These are phyloP conservation scores for Lycodopsis pacificus DNA, from an alignment of 2,797 vertebrate species.

Conservation along the genomic window DNA sequence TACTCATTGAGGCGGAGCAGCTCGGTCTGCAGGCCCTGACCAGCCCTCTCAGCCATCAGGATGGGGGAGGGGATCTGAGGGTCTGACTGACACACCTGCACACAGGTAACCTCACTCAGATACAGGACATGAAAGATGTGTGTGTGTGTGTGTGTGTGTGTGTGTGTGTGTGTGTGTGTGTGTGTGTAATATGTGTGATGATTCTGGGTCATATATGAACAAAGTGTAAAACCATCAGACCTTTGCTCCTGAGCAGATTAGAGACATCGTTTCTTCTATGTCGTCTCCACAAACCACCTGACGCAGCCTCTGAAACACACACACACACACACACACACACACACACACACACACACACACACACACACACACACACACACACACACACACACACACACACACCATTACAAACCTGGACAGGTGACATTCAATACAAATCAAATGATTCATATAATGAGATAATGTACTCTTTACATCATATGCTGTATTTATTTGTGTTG, in stretches of 20 bases:
- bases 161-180: background rate
- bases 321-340: slow-evolving; percentile 18
- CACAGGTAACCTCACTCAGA: slow-evolving; percentile 25
- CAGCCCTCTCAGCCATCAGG: slow-evolving; percentile 77
- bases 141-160: background rate
- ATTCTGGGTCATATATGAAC: background rate
- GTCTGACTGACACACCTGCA: slow-evolving; percentile 72
- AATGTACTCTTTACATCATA: too few relatives aligned
- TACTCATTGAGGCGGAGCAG: slow-evolving; percentile 83
- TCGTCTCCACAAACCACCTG: slow-evolving; percentile 76
- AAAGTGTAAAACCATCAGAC: slow-evolving; percentile 31
- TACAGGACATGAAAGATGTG: too few relatives aligned
- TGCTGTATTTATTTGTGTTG: background rate
- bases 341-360: slow-evolving; percentile 16
- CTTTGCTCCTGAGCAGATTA: slow-evolving; percentile 84
- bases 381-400: slow-evolving; percentile 1
- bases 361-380: slow-evolving; percentile 32
- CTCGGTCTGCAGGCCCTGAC: slow-evolving; percentile 79
- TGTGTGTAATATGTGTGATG: background rate
- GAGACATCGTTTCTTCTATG: slow-evolving; percentile 79
- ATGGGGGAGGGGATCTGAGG: slow-evolving; percentile 71
- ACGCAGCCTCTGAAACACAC: slow-evolving; percentile 75
- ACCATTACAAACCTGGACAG: too few relatives aligned
- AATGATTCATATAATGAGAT: too few relatives aligned
- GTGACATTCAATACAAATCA: too few relatives aligned